These are phyloP conservation scores for Dinocampus coccinellae DNA, from an alignment of 2,888 invertebrate genomes.

Conservation along the genomic window DNA sequence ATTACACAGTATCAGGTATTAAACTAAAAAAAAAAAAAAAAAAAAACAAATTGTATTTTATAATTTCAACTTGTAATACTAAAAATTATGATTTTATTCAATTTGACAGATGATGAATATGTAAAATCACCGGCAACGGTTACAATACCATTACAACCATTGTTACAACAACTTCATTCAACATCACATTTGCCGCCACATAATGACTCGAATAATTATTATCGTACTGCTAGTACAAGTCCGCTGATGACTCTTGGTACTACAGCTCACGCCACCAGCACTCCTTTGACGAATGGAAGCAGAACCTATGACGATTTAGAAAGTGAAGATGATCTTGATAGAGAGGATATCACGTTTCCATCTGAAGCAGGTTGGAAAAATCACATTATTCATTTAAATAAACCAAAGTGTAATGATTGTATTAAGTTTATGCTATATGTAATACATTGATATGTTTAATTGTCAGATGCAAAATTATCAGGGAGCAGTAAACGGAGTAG, in stretches of 20 bases:
- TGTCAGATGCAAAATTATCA: constrained; percentile 78
- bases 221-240: constrained; percentile 74
- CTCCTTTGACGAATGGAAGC: constrained; percentile 76
- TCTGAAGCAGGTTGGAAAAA: constrained; percentile 77
- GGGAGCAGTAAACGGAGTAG: constrained; percentile 91
- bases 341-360: constrained; percentile 88
- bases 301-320: constrained; percentile 85
- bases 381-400: not conserved
- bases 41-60: too few relatives aligned
- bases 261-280: constrained; percentile 68
- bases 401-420: not conserved
- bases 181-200: constrained; percentile 59
- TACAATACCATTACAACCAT: constrained; percentile 57
- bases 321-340: constrained; percentile 89
- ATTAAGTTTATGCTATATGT: constrained; percentile 18
- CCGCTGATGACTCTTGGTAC: constrained; percentile 73
- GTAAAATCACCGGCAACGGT: constrained; percentile 62
- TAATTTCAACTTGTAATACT: not conserved
- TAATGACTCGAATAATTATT: constrained; percentile 68
- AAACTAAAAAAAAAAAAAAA: too few relatives aligned
- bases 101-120: constrained; percentile 59
- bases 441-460: constrained; percentile 50
- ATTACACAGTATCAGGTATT: not conserved
- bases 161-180: constrained; percentile 63
- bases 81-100: not conserved